Evolutionary conservation across 2,888 invertebrate genomes (phyloP).

Genomic region (Platyscelio sp.): DNA sequence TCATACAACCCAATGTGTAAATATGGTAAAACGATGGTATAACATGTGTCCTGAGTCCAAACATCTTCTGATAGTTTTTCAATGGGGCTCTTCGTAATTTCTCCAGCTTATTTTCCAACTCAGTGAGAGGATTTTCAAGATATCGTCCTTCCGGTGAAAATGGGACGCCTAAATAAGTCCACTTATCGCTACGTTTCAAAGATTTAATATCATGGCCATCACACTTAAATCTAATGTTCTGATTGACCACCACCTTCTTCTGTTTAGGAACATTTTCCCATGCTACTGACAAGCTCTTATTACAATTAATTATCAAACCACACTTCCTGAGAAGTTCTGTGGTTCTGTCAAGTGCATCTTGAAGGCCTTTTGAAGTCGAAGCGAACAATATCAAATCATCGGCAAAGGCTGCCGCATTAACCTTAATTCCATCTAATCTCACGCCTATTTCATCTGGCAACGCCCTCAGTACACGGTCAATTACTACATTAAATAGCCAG

Average conservation of each 20-base stretch:
- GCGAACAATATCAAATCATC: neutral
- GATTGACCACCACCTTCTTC: neutral
- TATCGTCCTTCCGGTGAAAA: constrained; percentile 28
- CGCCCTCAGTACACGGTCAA: neutral
- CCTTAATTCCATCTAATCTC: neutral
- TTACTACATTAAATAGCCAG: neutral
- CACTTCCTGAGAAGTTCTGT: neutral
- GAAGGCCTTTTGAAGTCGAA: neutral
- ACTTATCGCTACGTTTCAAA: constrained; percentile 1
- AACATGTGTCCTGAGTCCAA: constrained; percentile 41
- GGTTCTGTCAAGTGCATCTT: neutral
- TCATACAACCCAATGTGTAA: constrained; percentile 79
- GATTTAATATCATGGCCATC: neutral
- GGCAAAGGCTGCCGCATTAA: neutral
- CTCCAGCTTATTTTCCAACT: neutral
- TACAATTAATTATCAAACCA: neutral
- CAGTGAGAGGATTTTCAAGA: too few relatives aligned
- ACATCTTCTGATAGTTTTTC: constrained; percentile 69
- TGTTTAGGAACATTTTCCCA: neutral
- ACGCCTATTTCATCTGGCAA: neutral
- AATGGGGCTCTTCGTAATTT: constrained; percentile 49
- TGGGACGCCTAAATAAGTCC: constrained; percentile 30
- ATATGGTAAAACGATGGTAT: constrained; percentile 53
- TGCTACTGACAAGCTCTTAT: neutral
- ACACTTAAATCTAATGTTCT: too few relatives aligned